Evolutionary conservation across 2,113 vertebrate species (phyloP), one percentile per base, ranked within the genome.

Genomic region (Cyphomyrus plagiostoma): DNA sequence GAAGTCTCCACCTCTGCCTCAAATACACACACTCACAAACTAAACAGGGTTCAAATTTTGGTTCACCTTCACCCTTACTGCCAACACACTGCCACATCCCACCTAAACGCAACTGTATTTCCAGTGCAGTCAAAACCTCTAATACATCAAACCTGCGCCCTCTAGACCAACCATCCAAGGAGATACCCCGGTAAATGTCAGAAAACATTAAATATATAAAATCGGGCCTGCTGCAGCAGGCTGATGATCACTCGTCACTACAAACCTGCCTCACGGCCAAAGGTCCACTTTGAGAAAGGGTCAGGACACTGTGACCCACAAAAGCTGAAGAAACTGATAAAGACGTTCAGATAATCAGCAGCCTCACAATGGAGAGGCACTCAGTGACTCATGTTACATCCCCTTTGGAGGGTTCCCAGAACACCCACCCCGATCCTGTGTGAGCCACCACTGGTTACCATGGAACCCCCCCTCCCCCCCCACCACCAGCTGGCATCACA

Each of bases 151-250:
- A 77, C 70, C 19, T 30, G 39, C 13, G 3, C 11, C 70, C 70
- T 35, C 30, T 74, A 39, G 70, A 77, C 70, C 35, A 0, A 35
- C 70, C 11, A 39, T 4, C 30, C 70, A 39, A 53, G 52, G 4
- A 19, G 70, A 35, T 6, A 15, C 89, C 53, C 82, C 50, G 80
- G n/a, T 89, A 85, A 89, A 80, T 84, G 4, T 70, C 30, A 88
- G 39, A 56, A 83, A 85, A 89, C 26, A 90, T 88, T 30, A 87
- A 89, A 84, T 85, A 84, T 88, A 80, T 89, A 58, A 62, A 89
- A 89, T 35, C 2, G 9, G 45, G 66, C 70, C 86, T 46, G 45
- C 26, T 39, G 35, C 58, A 82, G 85, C 2, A 1, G 19, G 56
- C 23, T 58, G 82, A 70, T 70, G n/a, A 70, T 2, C 15, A 30